Base-by-base conservation (phyloP, 2,113 vertebrate species). In the Podarcis muralis region DNA sequence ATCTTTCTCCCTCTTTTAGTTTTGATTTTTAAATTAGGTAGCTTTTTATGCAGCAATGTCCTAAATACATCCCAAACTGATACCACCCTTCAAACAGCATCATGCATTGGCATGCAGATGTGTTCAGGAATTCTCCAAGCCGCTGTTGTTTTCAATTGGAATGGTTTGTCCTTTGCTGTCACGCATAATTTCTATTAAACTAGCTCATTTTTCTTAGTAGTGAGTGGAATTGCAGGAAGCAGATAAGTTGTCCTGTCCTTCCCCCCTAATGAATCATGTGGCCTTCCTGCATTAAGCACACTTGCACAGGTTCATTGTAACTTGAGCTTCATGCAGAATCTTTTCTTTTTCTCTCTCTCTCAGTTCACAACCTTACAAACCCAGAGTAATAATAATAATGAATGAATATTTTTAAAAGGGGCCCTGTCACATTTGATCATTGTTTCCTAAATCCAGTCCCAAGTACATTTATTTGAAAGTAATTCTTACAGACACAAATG, bases 81-180 rank as follows among this genome's bases (percentile, higher is more conserved):
- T 1, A 57, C 53, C 83, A 13, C 85, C 40, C 81, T 93, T 66
- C 12, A 22, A 16, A 48, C 1, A 40, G 89, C 87, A 80, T 35
- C n/a, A 65, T 43, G 71, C 83, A 66, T 86, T 79, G 0, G 0
- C 62, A 83, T 69, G 77, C 87, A 86, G 75, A 18, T 27, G 89
- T 76, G 85, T 87, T 89, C 89, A 85, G 85, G 82, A 94, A 87
- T 93, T 91, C 86, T 93, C 90, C 85, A 88, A 87, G 23, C 48
- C 0, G 0, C 92, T 90, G 85, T 13, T 92, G 94, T 86, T 62
- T 95, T 90, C 90, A 90, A 92, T 93, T 84, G 85, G 88, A 94
- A 89, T 16, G 16, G 88, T 95, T 95, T 93, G 95, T 95, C 95
- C 95, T 95, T 96, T 95, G 91, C 94, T 94, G 95, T 95, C 95